Percentiles rank a stretch among this genome's conserved stretches.
phyloP scores from a whole-genome alignment of 1,140 invertebrate species.

The Drosophila arawakana region DNA sequence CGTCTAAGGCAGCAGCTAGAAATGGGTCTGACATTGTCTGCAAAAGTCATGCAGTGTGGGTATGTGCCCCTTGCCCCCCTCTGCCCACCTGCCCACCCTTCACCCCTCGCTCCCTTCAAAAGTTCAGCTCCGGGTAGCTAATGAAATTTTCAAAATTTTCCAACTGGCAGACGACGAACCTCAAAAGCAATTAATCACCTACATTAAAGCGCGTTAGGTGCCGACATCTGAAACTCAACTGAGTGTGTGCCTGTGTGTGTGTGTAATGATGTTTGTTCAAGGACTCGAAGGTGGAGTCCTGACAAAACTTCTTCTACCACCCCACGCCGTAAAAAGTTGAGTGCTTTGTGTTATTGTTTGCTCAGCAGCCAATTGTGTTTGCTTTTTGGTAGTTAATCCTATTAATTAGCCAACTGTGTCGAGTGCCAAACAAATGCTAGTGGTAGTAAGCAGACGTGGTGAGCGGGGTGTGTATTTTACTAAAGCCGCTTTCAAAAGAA shows the following conservation, averaged over 20 bases:
- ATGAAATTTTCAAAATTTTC: constrained; percentile 81
- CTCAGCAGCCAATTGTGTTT: constrained; percentile 77
- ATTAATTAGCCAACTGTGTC: constrained; percentile 73
- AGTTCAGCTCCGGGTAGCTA: constrained; percentile 49
- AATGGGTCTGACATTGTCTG: constrained; percentile 65
- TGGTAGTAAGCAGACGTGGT: background rate
- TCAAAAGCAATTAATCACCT: constrained; percentile 83
- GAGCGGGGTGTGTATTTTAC: background rate
- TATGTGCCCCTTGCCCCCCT: background rate
- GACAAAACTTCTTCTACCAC: too few species aligned
- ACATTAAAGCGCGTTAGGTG: constrained; percentile 79
- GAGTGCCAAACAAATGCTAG: constrained; percentile 21
- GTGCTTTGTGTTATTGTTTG: constrained; percentile 79
- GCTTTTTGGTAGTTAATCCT: constrained; percentile 82
- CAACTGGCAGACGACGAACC: constrained; percentile 71
- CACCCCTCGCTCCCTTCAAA: too few species aligned
- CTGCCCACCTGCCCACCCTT: background rate
- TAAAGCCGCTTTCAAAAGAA: constrained; percentile 18
- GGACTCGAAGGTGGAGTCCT: constrained; percentile 12
- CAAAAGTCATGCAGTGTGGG: constrained; percentile 69
- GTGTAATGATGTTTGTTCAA: constrained; percentile 66
- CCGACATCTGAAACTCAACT: constrained; percentile 56
- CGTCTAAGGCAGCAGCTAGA: constrained; percentile 65
- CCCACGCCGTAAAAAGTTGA: constrained; percentile 38
- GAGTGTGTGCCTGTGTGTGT: constrained; percentile 2